A percentile compares a stretch with the other conserved stretches of the same genome.
Evolutionary conservation across 1,140 invertebrate genomes (phyloP).

Genomic region (Aphis gossypii): DNA sequence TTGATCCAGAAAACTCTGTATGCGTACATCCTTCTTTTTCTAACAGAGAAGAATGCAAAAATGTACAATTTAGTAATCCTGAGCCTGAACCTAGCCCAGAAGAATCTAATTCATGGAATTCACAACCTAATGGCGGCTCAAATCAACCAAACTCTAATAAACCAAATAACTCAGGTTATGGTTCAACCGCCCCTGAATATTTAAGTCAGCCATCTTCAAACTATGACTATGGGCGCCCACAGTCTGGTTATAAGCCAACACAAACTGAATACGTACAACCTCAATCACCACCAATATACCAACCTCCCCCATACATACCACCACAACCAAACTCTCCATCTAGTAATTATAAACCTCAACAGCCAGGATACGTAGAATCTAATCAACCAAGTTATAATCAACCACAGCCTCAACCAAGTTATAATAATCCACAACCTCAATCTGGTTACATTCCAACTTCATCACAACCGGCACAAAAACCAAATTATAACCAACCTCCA

Average conservation of each 20-base stretch:
- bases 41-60: conserved; percentile 67
- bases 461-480: conserved; percentile 26
- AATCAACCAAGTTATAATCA: conserved; percentile 4
- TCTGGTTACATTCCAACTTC: conserved; percentile 29
- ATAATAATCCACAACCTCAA: conserved; percentile 5
- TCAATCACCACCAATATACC: conserved; percentile 34
- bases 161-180: conserved; percentile 37
- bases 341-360: conserved; percentile 35
- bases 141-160: background rate
- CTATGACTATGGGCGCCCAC: conserved; percentile 42
- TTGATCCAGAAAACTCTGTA: conserved; percentile 71
- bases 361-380: background rate
- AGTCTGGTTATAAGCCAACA: conserved; percentile 38
- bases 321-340: background rate
- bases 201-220: background rate
- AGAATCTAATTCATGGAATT: conserved; percentile 28
- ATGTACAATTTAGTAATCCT: conserved; percentile 3
- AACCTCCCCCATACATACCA: background rate
- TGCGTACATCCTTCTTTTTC: conserved; percentile 75
- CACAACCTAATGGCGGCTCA: background rate
- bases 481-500: conserved; percentile 33
- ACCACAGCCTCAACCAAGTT: conserved; percentile 20
- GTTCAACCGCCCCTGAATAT: conserved; percentile 30
- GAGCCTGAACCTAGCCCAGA: conserved; percentile 45
- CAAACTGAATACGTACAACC: conserved; percentile 47